Conservation (phyloP, 2,888 invertebrate species). For the Amphipoea oculea region DNA sequence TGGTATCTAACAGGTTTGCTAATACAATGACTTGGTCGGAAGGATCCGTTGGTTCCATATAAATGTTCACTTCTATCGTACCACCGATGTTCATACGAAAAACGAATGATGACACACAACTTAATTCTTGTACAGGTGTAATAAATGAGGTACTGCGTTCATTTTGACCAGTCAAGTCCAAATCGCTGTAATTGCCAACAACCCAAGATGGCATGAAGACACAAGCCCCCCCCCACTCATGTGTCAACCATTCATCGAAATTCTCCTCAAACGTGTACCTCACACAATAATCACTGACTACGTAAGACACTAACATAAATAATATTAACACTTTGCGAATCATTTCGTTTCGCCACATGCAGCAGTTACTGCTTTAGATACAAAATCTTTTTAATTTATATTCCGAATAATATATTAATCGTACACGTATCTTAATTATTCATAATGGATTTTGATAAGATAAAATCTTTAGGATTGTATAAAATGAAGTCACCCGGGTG, state of each 20-base stretch:
- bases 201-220: slow-evolving; percentile 62
- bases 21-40: slow-evolving; percentile 4
- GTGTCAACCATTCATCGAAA: slow-evolving; percentile 69
- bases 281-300: slow-evolving; percentile 71
- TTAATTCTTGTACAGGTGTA: slow-evolving; percentile 44
- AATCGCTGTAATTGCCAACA: slow-evolving; percentile 49
- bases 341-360: slow-evolving; percentile 58
- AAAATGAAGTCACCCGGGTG: slow-evolving; percentile 22
- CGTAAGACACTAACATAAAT: slow-evolving; percentile 58
- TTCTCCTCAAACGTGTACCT: slow-evolving; percentile 72
- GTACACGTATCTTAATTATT: slow-evolving; percentile 60
- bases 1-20: neutral
- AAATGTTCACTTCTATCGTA: slow-evolving; percentile 20
- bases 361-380: slow-evolving; percentile 54
- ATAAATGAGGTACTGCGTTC: slow-evolving; percentile 69
- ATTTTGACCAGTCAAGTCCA: slow-evolving; percentile 58
- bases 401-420: slow-evolving; percentile 51
- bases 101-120: slow-evolving; percentile 41
- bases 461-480: slow-evolving; percentile 36
- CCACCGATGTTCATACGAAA: slow-evolving; percentile 10
- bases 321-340: slow-evolving; percentile 56
- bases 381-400: slow-evolving; percentile 64
- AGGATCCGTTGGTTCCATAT: slow-evolving; percentile 2
- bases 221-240: slow-evolving; percentile 65
- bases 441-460: slow-evolving; percentile 48